Conservation (phyloP, 2,888 invertebrate genomes). For the Tipula lateralis region DNA sequence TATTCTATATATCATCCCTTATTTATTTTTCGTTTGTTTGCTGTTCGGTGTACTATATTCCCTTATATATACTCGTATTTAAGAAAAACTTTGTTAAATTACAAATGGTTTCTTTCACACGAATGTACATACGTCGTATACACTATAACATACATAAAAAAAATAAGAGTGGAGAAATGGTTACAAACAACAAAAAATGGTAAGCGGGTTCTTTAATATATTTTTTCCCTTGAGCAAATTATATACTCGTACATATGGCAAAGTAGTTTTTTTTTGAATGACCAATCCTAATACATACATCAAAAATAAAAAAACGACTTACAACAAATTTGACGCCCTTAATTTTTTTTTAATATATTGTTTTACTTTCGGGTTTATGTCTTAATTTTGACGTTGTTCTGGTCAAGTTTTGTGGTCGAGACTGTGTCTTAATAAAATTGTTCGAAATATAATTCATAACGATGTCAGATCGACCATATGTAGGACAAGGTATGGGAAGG, state of each 20-base stretch:
- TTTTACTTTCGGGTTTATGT: not conserved
- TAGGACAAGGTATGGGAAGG: too few species aligned
- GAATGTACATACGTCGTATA: not conserved
- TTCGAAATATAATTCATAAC: too few species aligned
- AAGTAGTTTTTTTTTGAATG: not conserved
- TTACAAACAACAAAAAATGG: not conserved
- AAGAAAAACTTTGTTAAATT: not conserved
- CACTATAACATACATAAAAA: not conserved
- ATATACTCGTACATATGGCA: too few species aligned
- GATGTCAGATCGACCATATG: too few species aligned
- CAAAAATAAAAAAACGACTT: not conserved
- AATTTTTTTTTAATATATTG: not conserved
- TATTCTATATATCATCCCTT: not conserved
- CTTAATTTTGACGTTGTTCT: too few species aligned
- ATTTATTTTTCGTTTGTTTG: not conserved
- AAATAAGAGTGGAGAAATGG: not conserved
- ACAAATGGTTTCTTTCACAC: constrained; percentile 29
- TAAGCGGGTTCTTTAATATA: not conserved
- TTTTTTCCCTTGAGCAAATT: constrained; percentile 25
- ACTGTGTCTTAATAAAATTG: too few species aligned
- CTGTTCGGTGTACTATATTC: not conserved
- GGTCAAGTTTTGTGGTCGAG: too few species aligned
- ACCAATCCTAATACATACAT: constrained; percentile 26
- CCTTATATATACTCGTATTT: not conserved
- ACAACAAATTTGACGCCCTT: not conserved